Evolutionary conservation across 1,140 invertebrate genomes (phyloP).

Genomic region (Heliconius hermathena): DNA sequence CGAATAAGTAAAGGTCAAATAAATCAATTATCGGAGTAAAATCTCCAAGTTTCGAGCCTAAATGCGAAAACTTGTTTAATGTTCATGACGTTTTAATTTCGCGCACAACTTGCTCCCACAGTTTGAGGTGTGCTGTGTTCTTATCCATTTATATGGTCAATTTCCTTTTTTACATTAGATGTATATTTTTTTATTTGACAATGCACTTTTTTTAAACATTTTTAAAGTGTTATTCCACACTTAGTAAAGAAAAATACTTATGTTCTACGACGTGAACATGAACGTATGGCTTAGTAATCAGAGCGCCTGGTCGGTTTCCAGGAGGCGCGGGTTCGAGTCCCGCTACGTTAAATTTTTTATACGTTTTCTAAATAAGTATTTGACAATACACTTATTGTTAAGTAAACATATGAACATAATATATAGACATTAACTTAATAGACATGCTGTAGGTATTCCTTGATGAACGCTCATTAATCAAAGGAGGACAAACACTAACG

Average conservation of each 20-base stretch:
- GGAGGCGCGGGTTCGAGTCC: too few relatives aligned
- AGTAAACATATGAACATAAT: background rate
- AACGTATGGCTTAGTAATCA: too few relatives aligned
- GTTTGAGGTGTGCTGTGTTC: background rate
- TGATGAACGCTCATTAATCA: constrained; percentile 10
- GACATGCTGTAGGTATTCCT: background rate
- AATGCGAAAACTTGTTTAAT: constrained; percentile 10
- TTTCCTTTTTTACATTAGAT: constrained; percentile 1
- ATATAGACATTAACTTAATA: background rate
- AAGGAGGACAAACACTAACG: background rate
- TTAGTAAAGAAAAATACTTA: too few relatives aligned
- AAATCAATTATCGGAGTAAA: constrained; percentile 19
- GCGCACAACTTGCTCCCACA: constrained; percentile 21
- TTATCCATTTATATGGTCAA: constrained; percentile 4
- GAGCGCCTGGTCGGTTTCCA: too few relatives aligned
- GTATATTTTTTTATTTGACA: background rate
- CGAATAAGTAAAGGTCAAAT: constrained; percentile 12
- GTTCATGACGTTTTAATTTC: constrained; percentile 24
- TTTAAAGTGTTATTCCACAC: too few relatives aligned
- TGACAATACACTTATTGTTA: background rate
- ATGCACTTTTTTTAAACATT: too few relatives aligned
- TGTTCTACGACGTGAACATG: too few relatives aligned
- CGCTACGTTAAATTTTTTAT: too few relatives aligned
- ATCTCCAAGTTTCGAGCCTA: background rate
- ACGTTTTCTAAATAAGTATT: too few relatives aligned